Conservation (phyloP, 1,140 invertebrate species). For the Hermetia illucens region DNA sequence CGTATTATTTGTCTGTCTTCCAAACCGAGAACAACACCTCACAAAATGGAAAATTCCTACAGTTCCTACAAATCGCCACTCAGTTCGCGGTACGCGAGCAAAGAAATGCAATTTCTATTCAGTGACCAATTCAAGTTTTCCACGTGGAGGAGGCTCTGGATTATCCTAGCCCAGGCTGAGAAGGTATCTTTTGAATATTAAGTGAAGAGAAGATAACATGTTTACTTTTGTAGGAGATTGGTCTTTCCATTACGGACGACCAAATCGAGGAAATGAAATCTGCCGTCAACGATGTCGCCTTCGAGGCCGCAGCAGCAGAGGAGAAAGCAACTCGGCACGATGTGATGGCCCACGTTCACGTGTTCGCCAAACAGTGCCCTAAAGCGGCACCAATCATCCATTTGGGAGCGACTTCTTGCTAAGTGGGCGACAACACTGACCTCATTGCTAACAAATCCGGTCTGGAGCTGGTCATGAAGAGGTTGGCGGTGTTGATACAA, state of each 20-base stretch:
- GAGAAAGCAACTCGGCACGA: constrained; percentile 87
- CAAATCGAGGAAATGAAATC: constrained; percentile 81
- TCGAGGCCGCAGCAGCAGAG: constrained; percentile 64
- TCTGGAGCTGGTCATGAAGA: constrained; percentile 74
- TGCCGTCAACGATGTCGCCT: constrained; percentile 78
- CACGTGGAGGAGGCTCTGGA: constrained; percentile 85
- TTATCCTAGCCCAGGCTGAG: constrained; percentile 79
- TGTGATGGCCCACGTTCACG: constrained; percentile 98
- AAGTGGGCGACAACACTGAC: constrained; percentile 96
- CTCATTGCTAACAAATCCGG: constrained; percentile 78
- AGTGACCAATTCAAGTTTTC: constrained; percentile 91
- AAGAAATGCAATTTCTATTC: constrained; percentile 90
- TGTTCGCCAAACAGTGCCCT: constrained; percentile 77
- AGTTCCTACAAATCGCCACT: constrained; percentile 67
- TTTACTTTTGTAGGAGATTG: constrained; percentile 52
- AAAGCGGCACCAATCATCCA: constrained; percentile 91
- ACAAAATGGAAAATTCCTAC: constrained; percentile 29
- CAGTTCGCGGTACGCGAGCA: constrained; percentile 80
- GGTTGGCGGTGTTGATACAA: constrained; percentile 68
- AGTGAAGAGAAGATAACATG: constrained; percentile 1
- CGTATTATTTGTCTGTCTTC: no score
- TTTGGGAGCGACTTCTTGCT: constrained; percentile 94
- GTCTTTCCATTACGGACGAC: constrained; percentile 71
- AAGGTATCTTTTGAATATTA: constrained; percentile 48
- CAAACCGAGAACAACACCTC: no score